These are phyloP conservation scores for Colletes gigas DNA, from an alignment of 1,140 invertebrate species.

Conservation along the genomic window DNA sequence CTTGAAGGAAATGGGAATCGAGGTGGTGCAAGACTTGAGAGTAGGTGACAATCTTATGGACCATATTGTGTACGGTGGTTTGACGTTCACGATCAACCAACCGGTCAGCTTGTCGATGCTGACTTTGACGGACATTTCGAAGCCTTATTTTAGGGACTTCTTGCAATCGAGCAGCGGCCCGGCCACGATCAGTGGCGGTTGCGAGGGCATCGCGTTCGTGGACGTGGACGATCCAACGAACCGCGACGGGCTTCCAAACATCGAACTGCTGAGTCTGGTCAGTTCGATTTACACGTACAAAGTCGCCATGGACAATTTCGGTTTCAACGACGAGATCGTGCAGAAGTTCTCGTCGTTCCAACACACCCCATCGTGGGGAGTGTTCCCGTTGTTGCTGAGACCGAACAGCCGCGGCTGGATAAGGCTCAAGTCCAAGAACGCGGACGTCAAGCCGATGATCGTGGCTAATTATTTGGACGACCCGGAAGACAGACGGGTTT, in stretches of 20 bases:
- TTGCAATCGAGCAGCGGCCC: conserved; percentile 84
- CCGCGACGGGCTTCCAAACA: conserved; percentile 86
- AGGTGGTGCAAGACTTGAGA: conserved; percentile 86
- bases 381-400: conserved; percentile 87
- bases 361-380: conserved; percentile 82
- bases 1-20: conserved; percentile 83
- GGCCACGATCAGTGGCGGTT: conserved; percentile 89
- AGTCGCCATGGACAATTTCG: conserved; percentile 82
- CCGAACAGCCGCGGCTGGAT: conserved; percentile 89
- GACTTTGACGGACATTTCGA: conserved; percentile 52
- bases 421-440: conserved; percentile 85
- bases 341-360: conserved; percentile 81
- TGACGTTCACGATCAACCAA: conserved; percentile 85
- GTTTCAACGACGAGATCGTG: conserved; percentile 74
- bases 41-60: conserved; percentile 91
- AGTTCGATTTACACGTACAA: conserved; percentile 78
- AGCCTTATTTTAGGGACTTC: conserved; percentile 78
- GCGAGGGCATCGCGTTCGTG: conserved; percentile 89
- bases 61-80: conserved; percentile 86
- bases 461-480: conserved; percentile 90
- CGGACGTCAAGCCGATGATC: conserved; percentile 89
- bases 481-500: conserved; percentile 84
- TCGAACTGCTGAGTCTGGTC: conserved; percentile 87
- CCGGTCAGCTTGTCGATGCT: conserved; percentile 67
- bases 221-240: conserved; percentile 86